Base-by-base conservation (phyloP, 2,888 invertebrate genomes). In the Marronus borbonicus region DNA sequence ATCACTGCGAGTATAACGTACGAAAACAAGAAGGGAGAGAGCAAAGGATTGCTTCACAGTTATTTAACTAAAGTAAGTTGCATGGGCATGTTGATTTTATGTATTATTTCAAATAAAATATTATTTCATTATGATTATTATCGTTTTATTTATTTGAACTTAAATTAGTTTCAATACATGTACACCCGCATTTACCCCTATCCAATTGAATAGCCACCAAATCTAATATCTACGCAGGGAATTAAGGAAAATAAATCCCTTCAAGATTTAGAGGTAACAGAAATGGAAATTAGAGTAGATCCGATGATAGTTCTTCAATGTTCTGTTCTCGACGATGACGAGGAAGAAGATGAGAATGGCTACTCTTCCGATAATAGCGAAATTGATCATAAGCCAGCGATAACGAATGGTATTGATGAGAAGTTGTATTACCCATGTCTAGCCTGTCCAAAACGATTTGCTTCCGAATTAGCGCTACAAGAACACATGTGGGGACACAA, bases 231-330 rank as follows among this genome's bases (percentile, higher is more conserved):
- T n/a, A 52, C 36, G 65, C 50, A 86, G 86, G 85, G 85, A 74
- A 80, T 83, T 36, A 85, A 84, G 80, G 85, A 74, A 62, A 78
- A 50, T 31, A 78, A 76, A 74, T 76, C 49, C 7, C 79, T 52
- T 80, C 79, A 81, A 76, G 87, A 87, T 77, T 80, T 83, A 76
- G 88, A 88, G 85, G 86, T 89, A 72, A 90, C 90, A 74, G 90
- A 92, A 88, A 91, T 94, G 90, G 93, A 94, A 89, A 91, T 94
- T 0, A 91, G 90, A 85, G 91, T 94, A 0, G 94, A 94, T 86
- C 93, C 94, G 3, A 93, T 93, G 93, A 88, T 93, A 85, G 92
- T 93, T 82, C 86, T 93, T 65, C 92, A 93, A 83, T 92, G 88
- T 75, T 87, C 91, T 81, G 88, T 90, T 14, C 81, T 80, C 3